phyloP scores from a whole-genome alignment of 2,888 invertebrate genomes.

The Cosmia pyralina region DNA sequence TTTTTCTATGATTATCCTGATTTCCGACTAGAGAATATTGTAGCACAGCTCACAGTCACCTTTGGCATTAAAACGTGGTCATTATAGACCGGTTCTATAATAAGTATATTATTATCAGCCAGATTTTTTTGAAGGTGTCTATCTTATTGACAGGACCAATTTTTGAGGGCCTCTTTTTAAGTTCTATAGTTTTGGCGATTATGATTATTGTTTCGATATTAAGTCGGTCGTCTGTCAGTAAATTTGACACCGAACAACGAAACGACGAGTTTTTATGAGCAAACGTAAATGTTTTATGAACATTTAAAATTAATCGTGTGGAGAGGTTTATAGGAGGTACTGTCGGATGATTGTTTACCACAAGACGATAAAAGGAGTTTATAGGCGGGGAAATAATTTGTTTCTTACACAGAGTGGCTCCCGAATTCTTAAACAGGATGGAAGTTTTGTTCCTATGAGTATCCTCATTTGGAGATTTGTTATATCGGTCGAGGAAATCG shows the following conservation, averaged over 20 bases:
- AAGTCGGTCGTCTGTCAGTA: background rate
- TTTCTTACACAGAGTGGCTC: constrained; percentile 11
- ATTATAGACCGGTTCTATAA: background rate
- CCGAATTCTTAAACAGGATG: constrained; percentile 10
- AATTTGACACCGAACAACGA: constrained; percentile 41
- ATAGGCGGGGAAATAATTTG: constrained; percentile 38
- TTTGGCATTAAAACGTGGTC: background rate
- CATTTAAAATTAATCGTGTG: constrained; percentile 44
- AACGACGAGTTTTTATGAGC: constrained; percentile 30
- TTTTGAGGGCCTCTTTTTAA: background rate
- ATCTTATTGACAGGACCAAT: background rate
- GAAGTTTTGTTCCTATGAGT: constrained; percentile 12
- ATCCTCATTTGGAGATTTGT: constrained; percentile 9
- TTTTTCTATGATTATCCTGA: background rate
- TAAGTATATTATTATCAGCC: background rate
- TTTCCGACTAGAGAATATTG: background rate
- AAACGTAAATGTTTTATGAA: constrained; percentile 54
- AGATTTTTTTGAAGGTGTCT: background rate
- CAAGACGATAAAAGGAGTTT: constrained; percentile 37
- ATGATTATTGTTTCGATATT: background rate
- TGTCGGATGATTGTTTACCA: constrained; percentile 31
- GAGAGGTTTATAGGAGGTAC: constrained; percentile 28
- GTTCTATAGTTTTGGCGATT: background rate
- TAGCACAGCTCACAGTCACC: background rate
- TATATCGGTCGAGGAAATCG: background rate